Base-by-base conservation (phyloP, 2,113 vertebrate genomes). In the Pungitius pungitius region DNA sequence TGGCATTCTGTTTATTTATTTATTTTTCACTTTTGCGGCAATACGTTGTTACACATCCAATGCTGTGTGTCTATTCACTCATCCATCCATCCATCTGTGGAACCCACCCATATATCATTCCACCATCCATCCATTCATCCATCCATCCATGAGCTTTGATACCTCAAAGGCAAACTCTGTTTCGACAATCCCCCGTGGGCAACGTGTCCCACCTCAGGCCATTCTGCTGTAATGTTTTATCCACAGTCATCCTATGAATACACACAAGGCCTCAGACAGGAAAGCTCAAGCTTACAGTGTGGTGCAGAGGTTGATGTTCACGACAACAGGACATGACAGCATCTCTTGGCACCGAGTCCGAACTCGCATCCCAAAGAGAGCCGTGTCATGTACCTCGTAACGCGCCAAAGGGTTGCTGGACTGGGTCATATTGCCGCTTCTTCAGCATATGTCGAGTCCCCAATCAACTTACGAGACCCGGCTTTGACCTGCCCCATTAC, bases 391-490 rank as follows among this genome's bases (percentile, higher is more conserved):
- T 72, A 70, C 71, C 78, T 78, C 60, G 69, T 83, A 86, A 74
- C 15, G 62, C 39, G 37, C 60, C 80, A 77, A 75, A 77, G 80
- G 69, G 64, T 81, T 75, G 69, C 83, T 78, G 85, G 85, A 83
- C 85, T 81, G 74, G 89, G 88, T 87, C 82, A 85, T 85, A 73
- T 54, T 30, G 43, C 61, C 30, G 30, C 66, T 61, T 80, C 72
- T 75, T 73, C 78, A 79, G 80, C 90, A 90, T 90, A 90, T 92
- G 86, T 81, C 88, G 62, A 68, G 71, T 83, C 85, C 85, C 81
- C 61, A 47, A 40, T 80, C 81, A 84, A 85, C 85, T 75, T 71
- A 80, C 80, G 78, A 77, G 81, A 84, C 75, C 73, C 30, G 73
- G 57, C 85, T 86, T 78, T 87, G 86, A 84, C 86, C 85, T 82